Evolutionary conservation across 2,113 vertebrate genomes (phyloP).

Genomic region (Mormoops blainvillei): DNA sequence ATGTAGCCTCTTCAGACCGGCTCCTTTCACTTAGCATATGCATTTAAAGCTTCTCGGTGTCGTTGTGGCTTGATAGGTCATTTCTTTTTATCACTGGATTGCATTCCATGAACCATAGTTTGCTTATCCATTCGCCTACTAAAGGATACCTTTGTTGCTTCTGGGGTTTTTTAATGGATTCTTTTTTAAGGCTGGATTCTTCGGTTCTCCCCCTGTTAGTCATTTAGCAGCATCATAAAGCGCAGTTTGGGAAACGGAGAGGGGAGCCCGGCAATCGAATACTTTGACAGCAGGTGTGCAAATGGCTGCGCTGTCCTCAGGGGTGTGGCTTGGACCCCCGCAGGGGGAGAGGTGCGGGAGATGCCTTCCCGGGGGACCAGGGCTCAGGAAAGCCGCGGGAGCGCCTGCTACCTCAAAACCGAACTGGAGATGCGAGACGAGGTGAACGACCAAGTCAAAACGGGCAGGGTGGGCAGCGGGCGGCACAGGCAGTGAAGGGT

Average conservation of each 20-base stretch:
- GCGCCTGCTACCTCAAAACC: background rate
- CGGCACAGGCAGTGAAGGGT: background rate
- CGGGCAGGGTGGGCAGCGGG: rapidly evolving
- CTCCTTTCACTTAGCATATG: background rate
- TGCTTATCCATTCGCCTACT: background rate
- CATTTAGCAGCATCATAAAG: background rate
- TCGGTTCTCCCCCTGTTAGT: background rate
- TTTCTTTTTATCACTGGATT: background rate
- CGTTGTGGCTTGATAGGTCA: background rate
- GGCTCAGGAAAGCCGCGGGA: background rate
- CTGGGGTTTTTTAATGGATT: background rate
- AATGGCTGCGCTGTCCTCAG: rapidly evolving
- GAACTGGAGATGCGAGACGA: rapidly evolving
- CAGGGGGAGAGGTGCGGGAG: background rate
- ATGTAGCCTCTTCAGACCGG: background rate
- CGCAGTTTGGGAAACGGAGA: no score
- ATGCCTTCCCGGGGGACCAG: rapidly evolving
- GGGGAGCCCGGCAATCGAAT: no score
- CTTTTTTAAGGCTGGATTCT: background rate
- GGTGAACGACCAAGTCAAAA: background rate
- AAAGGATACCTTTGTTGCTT: background rate
- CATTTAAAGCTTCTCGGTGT: background rate
- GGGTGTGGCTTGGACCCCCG: background rate
- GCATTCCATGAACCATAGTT: rapidly evolving
- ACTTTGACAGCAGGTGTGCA: background rate